These are phyloP conservation scores for Sialia sialis DNA, from an alignment of 2,113 vertebrate species.

Conservation along the genomic window DNA sequence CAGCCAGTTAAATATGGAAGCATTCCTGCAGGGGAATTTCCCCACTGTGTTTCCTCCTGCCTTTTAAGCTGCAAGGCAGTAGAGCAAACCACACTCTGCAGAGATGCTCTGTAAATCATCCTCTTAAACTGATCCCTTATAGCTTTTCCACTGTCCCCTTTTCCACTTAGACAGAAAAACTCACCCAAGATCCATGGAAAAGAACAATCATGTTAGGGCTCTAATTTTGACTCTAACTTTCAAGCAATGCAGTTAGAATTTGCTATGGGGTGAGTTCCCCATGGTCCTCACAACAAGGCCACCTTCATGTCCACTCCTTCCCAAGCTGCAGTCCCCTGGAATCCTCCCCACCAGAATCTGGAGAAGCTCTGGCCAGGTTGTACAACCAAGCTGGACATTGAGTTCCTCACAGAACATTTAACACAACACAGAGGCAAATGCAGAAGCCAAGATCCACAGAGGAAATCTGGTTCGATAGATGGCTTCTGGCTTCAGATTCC, in stretches of 20 bases:
- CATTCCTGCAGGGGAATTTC: background rate
- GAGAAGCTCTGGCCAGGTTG: background rate
- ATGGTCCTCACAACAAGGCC: background rate
- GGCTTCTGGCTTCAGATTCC: background rate
- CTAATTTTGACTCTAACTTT: background rate
- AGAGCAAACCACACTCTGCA: background rate
- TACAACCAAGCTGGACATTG: accelerated
- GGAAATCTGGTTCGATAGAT: background rate
- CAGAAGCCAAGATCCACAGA: background rate
- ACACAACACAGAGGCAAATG: background rate
- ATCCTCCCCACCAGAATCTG: background rate
- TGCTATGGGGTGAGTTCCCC: accelerated
- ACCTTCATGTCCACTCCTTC: background rate
- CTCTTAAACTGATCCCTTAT: background rate
- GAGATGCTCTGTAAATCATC: background rate
- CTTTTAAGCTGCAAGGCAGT: background rate
- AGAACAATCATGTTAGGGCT: background rate
- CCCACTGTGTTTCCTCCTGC: background rate
- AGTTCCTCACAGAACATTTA: background rate
- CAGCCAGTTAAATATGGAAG: background rate
- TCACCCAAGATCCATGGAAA: background rate
- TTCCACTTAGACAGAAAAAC: background rate
- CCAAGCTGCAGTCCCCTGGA: background rate
- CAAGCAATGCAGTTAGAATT: background rate
- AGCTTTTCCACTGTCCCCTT: background rate